A percentile compares a stretch with the other conserved stretches of the same genome.
Evolutionary conservation across 2,113 vertebrate genomes (phyloP).

Genomic region (Ptilorrhoa leucosticta): DNA sequence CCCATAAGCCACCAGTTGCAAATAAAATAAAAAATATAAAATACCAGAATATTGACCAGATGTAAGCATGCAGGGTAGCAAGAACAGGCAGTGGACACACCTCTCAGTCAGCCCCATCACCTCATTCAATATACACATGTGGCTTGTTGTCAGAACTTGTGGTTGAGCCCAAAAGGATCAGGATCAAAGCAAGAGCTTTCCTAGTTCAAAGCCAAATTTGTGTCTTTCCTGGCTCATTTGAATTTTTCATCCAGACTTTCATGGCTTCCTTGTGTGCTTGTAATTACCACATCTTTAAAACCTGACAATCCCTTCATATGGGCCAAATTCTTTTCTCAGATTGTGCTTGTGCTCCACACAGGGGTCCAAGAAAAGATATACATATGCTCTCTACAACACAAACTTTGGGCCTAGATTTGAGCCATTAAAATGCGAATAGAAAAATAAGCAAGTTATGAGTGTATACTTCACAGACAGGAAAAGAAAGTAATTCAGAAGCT

Average conservation of each 20-base stretch:
- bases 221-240: slow-evolving; percentile 65
- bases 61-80: background rate
- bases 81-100: background rate
- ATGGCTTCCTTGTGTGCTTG: slow-evolving; percentile 59
- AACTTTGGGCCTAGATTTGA: slow-evolving; percentile 49
- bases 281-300: slow-evolving; percentile 68
- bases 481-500: slow-evolving; percentile 10
- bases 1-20: background rate
- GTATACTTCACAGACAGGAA: background rate
- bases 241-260: slow-evolving; percentile 59
- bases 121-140: slow-evolving; percentile 37
- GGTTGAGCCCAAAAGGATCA: slow-evolving; percentile 61
- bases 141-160: slow-evolving; percentile 57
- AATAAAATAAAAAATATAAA: background rate
- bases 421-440: slow-evolving; percentile 20
- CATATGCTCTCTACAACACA: slow-evolving; percentile 40
- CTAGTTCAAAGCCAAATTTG: slow-evolving; percentile 67
- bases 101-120: background rate
- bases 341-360: slow-evolving; percentile 1
- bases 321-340: slow-evolving; percentile 58
- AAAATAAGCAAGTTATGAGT: slow-evolving; percentile 1
- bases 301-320: slow-evolving; percentile 57
- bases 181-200: slow-evolving; percentile 62
- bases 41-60: background rate
- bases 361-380: slow-evolving; percentile 54